Evolutionary conservation across 2,113 vertebrate species (phyloP).

Genomic region (Coregonus clupeaformis): DNA sequence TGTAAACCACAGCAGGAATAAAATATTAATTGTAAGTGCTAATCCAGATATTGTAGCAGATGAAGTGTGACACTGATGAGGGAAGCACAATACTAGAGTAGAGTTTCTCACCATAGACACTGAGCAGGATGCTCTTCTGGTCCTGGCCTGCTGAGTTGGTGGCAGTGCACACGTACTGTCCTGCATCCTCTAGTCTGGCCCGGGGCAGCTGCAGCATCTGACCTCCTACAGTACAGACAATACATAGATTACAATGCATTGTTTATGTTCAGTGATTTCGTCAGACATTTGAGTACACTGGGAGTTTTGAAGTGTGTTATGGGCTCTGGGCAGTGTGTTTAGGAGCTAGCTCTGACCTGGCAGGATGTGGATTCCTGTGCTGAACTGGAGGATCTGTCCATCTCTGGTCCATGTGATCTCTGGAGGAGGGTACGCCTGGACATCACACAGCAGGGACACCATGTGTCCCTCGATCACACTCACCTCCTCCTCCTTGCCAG

Average conservation of each 20-base stretch:
- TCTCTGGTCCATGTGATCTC: slow-evolving; percentile 89
- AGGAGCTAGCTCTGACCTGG: slow-evolving; percentile 67
- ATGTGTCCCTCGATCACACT: slow-evolving; percentile 78
- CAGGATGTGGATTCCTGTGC: slow-evolving; percentile 65
- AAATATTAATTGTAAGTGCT: background rate
- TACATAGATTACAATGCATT: background rate
- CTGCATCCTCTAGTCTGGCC: slow-evolving; percentile 76
- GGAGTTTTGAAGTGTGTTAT: background rate
- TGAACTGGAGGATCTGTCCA: slow-evolving; percentile 65
- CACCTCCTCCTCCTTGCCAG: slow-evolving; percentile 68
- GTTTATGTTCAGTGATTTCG: background rate
- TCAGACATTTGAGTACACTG: background rate
- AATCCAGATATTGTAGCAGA: background rate
- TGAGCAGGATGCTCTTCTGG: slow-evolving; percentile 81
- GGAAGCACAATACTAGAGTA: background rate
- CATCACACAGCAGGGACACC: slow-evolving; percentile 78
- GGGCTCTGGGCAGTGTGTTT: background rate
- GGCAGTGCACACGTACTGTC: slow-evolving; percentile 81
- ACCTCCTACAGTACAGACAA: slow-evolving; percentile 73
- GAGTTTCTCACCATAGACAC: slow-evolving; percentile 72
- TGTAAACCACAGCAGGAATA: slow-evolving; percentile 44
- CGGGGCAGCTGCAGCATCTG: slow-evolving; percentile 79
- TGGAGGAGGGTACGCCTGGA: slow-evolving; percentile 75
- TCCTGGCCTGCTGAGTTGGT: slow-evolving; percentile 78
- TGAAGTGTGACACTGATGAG: slow-evolving; percentile 2